Evolutionary conservation across 1,140 invertebrate genomes (phyloP), one percentile per base, ranked within the genome.

Genomic region (Olivierus martensii): DNA sequence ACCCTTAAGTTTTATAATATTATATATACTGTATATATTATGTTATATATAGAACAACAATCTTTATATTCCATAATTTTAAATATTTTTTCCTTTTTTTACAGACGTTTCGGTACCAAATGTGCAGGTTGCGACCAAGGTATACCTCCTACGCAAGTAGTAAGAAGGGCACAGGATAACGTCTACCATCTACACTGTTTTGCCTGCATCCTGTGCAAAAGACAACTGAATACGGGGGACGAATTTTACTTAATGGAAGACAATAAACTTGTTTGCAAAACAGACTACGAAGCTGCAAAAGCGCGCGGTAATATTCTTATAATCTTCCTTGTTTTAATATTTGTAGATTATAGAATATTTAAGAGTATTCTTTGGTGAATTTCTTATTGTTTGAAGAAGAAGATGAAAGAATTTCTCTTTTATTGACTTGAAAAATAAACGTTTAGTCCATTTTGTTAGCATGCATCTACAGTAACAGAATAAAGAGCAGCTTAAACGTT

Each of bases 201-300:
- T 74, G 83, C 86, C 7, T 99, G 95, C 69, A 83, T 88, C 59
- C 84, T 96, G 64, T 99, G 95, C 71, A 86, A 87, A 14, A 75
- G 92, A 55, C 89, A 93, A 61, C 79, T 99, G 48, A 93, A 94
- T 68, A 98, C 94, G 4, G 56, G 91, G 0, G 94, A 98, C 68
- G 92, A 98, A 67, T 94, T 95, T 70, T 96, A 98, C 68, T 81
- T 98, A 39, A 92, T 97, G 83, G 93, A 98, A 67, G 91, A 97
- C 71, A 81, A 90, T 56, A 96, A 94, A 70, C 80, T 97, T 48
- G 89, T 97, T 43, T 99, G 94, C 72, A 97, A 96, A 68, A 82
- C 87, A 1, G 94, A 98, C 71, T 98, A 96, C 71, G 87, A 97
- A 67, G 83, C 88, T 18, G 90, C 89, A 35, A 90, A 90, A 71